phyloP scores from a whole-genome alignment of 2,888 invertebrate genomes.

The Lathronympha strigana region DNA sequence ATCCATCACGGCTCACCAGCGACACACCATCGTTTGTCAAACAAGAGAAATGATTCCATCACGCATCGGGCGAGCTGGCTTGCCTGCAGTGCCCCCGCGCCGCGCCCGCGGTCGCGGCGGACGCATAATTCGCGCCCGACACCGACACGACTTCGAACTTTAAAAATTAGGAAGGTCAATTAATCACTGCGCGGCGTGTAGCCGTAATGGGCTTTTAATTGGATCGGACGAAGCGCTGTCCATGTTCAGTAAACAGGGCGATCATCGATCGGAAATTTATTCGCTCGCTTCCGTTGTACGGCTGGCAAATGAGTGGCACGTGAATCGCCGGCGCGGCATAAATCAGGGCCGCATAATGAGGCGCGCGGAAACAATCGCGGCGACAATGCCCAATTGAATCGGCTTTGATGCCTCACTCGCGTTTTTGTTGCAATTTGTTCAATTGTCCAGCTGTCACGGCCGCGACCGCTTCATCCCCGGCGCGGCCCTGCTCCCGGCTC shows the following conservation, averaged over 20 bases:
- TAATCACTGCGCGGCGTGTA: constrained; percentile 35
- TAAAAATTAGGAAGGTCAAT: constrained; percentile 39
- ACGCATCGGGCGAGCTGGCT: constrained; percentile 10
- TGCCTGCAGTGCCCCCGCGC: constrained; percentile 16
- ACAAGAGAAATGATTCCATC: constrained; percentile 40
- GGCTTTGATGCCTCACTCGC: constrained; percentile 51
- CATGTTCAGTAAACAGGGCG: constrained; percentile 24
- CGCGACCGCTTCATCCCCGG: constrained; percentile 43
- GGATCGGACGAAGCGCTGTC: constrained; percentile 30
- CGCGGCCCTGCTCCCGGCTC: constrained; percentile 42
- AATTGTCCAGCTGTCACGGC: constrained; percentile 58
- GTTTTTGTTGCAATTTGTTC: constrained; percentile 65
- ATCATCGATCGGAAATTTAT: constrained; percentile 21
- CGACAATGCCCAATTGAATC: constrained; percentile 51
- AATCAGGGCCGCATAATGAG: constrained; percentile 32
- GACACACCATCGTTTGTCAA: constrained; percentile 36
- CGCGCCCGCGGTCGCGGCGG: constrained; percentile 45
- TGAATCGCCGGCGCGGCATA: constrained; percentile 25
- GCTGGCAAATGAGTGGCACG: constrained; percentile 25
- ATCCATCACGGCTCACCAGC: constrained; percentile 36
- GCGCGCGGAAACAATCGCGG: constrained; percentile 31
- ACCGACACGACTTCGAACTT: constrained; percentile 41
- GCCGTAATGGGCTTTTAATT: constrained; percentile 41
- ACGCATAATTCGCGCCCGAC: constrained; percentile 33
- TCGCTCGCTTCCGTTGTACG: constrained; percentile 21